phyloP scores from a whole-genome alignment of 1,140 invertebrate genomes.

The Solen grandis region DNA sequence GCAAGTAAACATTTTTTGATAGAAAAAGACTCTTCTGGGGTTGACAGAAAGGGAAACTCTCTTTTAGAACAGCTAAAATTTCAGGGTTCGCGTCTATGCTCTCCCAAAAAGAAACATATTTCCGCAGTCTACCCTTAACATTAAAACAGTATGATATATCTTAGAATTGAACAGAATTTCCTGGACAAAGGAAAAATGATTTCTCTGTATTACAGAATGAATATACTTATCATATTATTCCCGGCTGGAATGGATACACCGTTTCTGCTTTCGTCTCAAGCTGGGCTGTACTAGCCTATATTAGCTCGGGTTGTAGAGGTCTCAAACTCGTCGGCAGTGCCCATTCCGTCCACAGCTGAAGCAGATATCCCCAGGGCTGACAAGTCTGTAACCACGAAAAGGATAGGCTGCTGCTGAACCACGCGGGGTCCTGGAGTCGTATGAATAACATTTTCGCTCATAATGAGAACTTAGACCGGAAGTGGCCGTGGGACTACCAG shows the following conservation, averaged over 20 bases:
- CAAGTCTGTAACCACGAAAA: background rate
- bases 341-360: background rate
- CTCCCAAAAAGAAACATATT: background rate
- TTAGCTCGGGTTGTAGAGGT: background rate
- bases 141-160: background rate
- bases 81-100: no score
- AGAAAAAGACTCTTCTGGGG: background rate
- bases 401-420: background rate
- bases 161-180: background rate
- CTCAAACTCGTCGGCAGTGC: background rate
- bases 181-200: no score
- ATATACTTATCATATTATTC: no score
- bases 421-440: background rate
- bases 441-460: background rate
- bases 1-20: no score
- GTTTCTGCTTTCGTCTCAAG: background rate
- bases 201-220: background rate
- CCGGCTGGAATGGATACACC: no score
- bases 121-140: background rate
- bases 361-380: background rate
- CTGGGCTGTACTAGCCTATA: background rate
- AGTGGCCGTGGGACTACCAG: background rate
- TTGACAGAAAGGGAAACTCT: background rate
- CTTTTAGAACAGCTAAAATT: no score
- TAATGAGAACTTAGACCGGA: no score